These are phyloP conservation scores for Tupaia tana DNA, from an alignment of 2,113 vertebrate species.

Conservation along the genomic window DNA sequence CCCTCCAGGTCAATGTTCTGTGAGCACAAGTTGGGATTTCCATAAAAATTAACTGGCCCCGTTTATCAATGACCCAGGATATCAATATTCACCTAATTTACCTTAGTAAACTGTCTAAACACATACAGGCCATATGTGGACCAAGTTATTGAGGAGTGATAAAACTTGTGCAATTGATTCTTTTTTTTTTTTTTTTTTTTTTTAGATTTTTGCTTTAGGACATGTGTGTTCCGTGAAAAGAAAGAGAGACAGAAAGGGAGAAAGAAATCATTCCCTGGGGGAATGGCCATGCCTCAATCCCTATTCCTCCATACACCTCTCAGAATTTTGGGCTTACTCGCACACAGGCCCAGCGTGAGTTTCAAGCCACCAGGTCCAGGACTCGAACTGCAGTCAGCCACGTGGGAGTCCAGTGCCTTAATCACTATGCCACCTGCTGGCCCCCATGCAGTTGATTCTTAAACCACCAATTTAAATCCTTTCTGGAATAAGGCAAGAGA, in stretches of 20 bases:
- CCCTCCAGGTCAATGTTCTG: not conserved
- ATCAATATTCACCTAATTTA: not conserved
- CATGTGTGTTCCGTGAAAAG: no score
- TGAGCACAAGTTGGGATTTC: not conserved
- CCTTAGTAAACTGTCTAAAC: not conserved
- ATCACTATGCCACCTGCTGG: no score
- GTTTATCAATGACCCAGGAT: not conserved
- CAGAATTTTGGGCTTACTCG: no score
- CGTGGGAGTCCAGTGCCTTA: no score
- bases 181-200: not conserved
- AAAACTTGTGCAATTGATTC: not conserved
- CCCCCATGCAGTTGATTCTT: not conserved
- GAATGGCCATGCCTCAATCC: no score
- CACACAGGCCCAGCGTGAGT: no score
- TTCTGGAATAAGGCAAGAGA: constrained; percentile 27
- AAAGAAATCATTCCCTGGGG: no score
- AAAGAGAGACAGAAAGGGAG: no score
- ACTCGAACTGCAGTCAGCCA: no score
- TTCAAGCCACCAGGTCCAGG: no score
- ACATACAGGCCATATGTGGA: not conserved
- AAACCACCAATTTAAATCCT: constrained; percentile 4
- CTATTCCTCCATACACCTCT: no score
- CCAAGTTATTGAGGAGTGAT: not conserved
- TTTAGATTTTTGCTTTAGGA: no score
- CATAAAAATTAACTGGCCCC: not conserved